These are phyloP conservation scores for Caenorhabditis sinica DNA, from an alignment of 2,888 invertebrate genomes.

Conservation along the genomic window DNA sequence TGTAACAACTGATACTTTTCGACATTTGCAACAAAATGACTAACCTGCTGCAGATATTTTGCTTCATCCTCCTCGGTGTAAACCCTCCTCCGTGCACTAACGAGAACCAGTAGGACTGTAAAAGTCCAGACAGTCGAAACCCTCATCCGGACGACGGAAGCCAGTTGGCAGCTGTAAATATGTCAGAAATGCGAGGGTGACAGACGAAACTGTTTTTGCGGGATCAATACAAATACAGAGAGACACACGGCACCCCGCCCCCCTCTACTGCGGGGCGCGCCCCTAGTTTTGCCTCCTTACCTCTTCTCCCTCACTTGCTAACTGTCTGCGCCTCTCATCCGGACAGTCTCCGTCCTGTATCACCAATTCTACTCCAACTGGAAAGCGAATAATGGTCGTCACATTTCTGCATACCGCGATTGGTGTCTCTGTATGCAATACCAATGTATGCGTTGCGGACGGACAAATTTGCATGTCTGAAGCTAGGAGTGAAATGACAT, in stretches of 20 bases:
- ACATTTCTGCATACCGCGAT: constrained; percentile 50
- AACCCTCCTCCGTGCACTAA: constrained; percentile 14
- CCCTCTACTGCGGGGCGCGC: constrained; percentile 35
- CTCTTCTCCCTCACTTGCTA: constrained; percentile 46
- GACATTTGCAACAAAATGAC: too few species aligned
- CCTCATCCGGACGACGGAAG: constrained; percentile 13
- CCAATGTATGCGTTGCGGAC: constrained; percentile 43
- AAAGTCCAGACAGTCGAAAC: background rate
- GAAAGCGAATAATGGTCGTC: constrained; percentile 59
- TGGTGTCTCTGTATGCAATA: constrained; percentile 17
- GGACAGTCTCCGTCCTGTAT: constrained; percentile 40
- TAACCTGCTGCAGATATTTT: constrained; percentile 53
- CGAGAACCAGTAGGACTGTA: background rate
- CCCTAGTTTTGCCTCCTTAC: constrained; percentile 53
- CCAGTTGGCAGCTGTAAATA: constrained; percentile 10
- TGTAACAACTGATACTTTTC: too few species aligned
- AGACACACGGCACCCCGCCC: constrained; percentile 54
- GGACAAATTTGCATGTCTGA: constrained; percentile 50
- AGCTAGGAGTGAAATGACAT: constrained; percentile 13
- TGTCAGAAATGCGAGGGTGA: constrained; percentile 36
- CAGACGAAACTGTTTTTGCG: constrained; percentile 27
- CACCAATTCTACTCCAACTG: constrained; percentile 19
- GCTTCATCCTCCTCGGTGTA: constrained; percentile 54
- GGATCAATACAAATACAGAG: constrained; percentile 62
- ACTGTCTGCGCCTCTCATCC: constrained; percentile 26